Conservation (phyloP, 37 sponge, comb jelly and placozoan genomes). For the Spongilla lacustris region DNA sequence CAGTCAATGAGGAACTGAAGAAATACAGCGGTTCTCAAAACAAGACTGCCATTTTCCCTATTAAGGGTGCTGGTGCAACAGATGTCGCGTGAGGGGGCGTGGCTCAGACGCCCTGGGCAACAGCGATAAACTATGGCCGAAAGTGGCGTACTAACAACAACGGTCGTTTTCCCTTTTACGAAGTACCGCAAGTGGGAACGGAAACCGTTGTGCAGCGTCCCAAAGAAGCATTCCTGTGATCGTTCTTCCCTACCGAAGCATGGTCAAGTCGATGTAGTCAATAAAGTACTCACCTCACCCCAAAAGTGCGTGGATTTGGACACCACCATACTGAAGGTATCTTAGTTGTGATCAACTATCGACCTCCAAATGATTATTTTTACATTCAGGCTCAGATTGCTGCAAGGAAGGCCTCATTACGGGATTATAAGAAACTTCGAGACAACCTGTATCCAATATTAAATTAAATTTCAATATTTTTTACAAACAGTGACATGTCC, state of each 20-base stretch:
- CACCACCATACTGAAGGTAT: conserved; percentile 6
- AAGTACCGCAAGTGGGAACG: background rate
- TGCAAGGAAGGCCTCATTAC: conserved; percentile 18
- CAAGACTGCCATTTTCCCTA: background rate
- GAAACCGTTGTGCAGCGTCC: background rate
- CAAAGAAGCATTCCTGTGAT: background rate
- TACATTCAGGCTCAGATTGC: conserved; percentile 26
- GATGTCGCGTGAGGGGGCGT: background rate
- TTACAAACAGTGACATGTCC: background rate
- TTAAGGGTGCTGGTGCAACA: background rate
- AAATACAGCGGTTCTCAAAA: background rate
- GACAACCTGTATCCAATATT: conserved; percentile 16
- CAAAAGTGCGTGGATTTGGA: background rate
- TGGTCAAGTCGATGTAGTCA: background rate
- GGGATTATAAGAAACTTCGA: conserved; percentile 8
- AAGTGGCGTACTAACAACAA: background rate
- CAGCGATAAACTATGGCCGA: background rate
- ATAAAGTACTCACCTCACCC: background rate
- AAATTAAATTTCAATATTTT: background rate
- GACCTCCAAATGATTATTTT: background rate
- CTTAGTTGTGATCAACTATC: background rate
- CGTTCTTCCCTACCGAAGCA: background rate
- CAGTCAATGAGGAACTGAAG: background rate
- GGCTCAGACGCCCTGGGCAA: background rate
- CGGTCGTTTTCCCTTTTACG: background rate